Evolutionary conservation across 1,140 invertebrate genomes (phyloP), one percentile per base, ranked within the genome.

Genomic region (Platyscapa corneri): DNA sequence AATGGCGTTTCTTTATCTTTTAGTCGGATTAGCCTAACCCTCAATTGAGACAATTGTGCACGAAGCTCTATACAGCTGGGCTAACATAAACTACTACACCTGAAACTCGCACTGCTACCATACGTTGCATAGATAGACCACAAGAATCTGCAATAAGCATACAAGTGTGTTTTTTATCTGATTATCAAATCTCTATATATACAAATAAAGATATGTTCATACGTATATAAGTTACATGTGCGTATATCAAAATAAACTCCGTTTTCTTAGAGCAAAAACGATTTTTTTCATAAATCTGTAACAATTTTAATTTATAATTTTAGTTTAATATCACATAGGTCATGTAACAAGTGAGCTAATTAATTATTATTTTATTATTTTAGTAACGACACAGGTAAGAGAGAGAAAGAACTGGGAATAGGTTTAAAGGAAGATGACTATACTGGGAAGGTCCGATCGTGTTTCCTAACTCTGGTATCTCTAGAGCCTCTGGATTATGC

Each of bases 401-500:
- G 27, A 60, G 56, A 60, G 23, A 60, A 23, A 60, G 23, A 60
- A 23, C 3, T 2, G 27, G 56, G 20, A 3, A 27, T 60, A 60
- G 56, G 56, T 60, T 60, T 6, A 27, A 60, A 60, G 3, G 23
- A 27, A 60, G 56, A 60, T 60, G 56, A 60, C 72, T 84, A 87
- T 76, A 83, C 77, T 37, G 79, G 88, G 72, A 87, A 86, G 85
- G 88, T 89, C 88, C 89, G 90, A 91, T 90, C 90, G 90, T 91
- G 91, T 92, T 91, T 90, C 89, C 90, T 90, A 89, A 89, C 90
- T 88, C 86, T 89, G 87, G 88, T 89, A 90, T 88, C 88, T 90
- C 89, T 83, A 90, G 90, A 91, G 92, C 91, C 89, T 86, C 32
- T 70, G 90, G 91, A 91, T 92, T 92, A 92, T 89, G 88, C 89